Conservation (phyloP, 1,140 invertebrate species). For the Metopolophium dirhodum region DNA sequence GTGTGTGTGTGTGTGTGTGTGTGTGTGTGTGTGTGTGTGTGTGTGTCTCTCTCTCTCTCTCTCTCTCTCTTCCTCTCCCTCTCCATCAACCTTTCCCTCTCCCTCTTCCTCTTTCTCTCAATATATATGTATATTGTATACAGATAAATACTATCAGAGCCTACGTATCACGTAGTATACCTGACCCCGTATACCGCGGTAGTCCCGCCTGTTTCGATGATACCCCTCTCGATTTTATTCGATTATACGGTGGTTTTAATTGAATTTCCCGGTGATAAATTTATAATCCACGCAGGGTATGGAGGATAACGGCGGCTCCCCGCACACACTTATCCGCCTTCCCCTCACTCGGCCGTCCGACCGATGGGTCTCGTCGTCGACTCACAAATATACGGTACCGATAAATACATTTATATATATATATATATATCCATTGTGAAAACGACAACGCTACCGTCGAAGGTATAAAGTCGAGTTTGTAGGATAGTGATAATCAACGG, state of each 20-base stretch:
- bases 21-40: too few species aligned
- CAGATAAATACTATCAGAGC: background rate
- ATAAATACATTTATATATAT: background rate
- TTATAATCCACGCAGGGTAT: slow-evolving; percentile 38
- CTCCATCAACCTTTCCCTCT: background rate
- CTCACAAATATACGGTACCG: background rate
- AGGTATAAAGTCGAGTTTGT: background rate
- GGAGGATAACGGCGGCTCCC: background rate
- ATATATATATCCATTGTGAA: background rate
- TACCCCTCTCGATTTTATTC: slow-evolving; percentile 46
- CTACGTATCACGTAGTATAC: background rate
- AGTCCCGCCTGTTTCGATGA: background rate
- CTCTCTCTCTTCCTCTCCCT: too few species aligned
- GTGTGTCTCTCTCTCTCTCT: too few species aligned
- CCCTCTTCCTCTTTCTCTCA: background rate
- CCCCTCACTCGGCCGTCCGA: background rate
- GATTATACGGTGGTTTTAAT: slow-evolving; percentile 53
- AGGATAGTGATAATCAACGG: background rate
- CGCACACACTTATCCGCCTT: background rate
- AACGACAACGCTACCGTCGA: background rate
- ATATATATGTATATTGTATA: too few species aligned
- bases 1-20: background rate
- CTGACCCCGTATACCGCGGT: background rate
- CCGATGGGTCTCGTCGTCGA: background rate
- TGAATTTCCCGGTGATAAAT: slow-evolving; percentile 55